Evolutionary conservation across 2,797 vertebrate species (phyloP).

Genomic region (Sylvia borin): DNA sequence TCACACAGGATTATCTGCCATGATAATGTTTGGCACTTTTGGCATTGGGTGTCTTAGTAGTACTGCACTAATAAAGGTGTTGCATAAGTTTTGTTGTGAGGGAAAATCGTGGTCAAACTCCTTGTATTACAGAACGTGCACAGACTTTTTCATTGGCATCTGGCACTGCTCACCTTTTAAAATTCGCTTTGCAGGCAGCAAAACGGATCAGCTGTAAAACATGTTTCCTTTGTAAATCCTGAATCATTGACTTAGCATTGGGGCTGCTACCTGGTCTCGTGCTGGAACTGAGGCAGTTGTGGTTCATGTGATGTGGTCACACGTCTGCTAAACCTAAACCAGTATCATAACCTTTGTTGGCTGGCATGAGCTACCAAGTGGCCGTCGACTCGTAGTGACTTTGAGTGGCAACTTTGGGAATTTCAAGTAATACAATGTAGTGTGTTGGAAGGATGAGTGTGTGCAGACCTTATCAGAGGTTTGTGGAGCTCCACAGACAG

Average conservation of each 20-base stretch:
- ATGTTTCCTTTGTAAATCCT: not conserved
- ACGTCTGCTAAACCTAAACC: not conserved
- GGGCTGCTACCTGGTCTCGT: not conserved
- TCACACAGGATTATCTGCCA: constrained; percentile 1
- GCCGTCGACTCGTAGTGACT: not conserved
- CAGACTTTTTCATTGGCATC: not conserved
- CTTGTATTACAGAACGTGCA: not conserved
- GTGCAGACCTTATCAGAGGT: not conserved
- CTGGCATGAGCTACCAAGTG: not conserved
- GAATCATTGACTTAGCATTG: not conserved
- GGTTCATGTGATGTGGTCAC: constrained; percentile 52
- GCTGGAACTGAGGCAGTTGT: not conserved
- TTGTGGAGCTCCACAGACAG: not conserved
- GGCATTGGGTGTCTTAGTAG: not conserved
- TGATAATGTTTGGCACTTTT: not conserved
- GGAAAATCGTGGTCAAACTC: not conserved
- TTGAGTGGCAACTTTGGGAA: not conserved
- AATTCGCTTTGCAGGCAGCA: not conserved
- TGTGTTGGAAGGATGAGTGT: not conserved
- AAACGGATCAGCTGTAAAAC: not conserved
- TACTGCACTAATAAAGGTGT: not conserved
- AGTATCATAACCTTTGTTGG: not conserved
- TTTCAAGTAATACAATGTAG: not conserved
- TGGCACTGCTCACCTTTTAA: not conserved
- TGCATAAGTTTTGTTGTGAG: not conserved